Evolutionary conservation across 2,113 vertebrate species (phyloP), one percentile per base, ranked within the genome.

Genomic region (Pseudorectes ferrugineus): DNA sequence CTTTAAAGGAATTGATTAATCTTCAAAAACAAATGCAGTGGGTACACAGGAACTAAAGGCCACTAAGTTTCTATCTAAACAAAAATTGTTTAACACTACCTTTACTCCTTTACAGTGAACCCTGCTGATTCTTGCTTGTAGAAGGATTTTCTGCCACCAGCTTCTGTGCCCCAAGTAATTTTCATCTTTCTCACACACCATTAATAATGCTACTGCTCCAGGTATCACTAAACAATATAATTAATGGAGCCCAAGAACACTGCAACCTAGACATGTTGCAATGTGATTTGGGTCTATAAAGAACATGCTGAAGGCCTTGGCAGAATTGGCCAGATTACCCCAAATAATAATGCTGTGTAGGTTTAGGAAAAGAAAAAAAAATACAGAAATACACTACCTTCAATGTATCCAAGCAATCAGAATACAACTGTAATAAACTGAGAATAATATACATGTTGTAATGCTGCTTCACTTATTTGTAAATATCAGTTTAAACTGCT

Each of bases 401-500:
- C 46, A 93, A 24, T 11, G 24, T 25, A 92, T 42, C 18, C 36
- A 72, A 88, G 23, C 10, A 78, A 89, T 5, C 35, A 16, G 36
- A 84, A 77, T 80, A 87, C 25, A 95, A 74, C 31, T 46, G 45
- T 58, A 95, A 65, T 85, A 90, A 96, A 91, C 36, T n/a, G 31
- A 93, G 36, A 89, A 86, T 86, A 94, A 90, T 46, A 48, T 80
- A 35, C 52, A 42, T 59, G 57, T 49, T 70, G 45, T 33, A 85
- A 80, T 62, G 59, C 25, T 92, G 57, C 55, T 93, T 86, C 87
- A 86, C 42, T 92, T 91, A 49, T 38, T 89, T 95, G 62, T 88
- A 86, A 94, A 84, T 82, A 96, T 31, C 75, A 55, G 82, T 92
- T 92, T 83, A 93, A 95, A 96, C 31, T 93, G 90, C 72, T 95